Percentiles rank a stretch among this genome's conserved stretches.
phyloP scores from a whole-genome alignment of 2,113 vertebrate genomes.

The Rhegmatorhina hoffmannsi region DNA sequence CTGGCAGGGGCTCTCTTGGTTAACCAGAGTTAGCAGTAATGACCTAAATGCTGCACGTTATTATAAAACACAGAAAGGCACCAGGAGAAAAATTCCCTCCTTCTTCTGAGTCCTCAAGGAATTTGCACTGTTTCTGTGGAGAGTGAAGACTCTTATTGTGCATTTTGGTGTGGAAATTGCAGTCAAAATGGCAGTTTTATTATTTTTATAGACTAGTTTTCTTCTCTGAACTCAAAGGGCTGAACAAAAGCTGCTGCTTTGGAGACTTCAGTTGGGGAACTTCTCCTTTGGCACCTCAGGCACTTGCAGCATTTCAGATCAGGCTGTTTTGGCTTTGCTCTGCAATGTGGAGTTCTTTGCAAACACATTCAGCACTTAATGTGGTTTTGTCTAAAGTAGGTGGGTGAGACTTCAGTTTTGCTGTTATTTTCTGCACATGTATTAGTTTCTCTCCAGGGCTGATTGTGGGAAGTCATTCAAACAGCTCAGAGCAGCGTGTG shows the following conservation, averaged over 20 bases:
- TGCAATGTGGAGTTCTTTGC: neutral
- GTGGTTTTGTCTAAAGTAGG: neutral
- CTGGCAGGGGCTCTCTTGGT: neutral
- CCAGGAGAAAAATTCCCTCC: neutral
- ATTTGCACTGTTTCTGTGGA: neutral
- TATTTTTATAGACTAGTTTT: neutral
- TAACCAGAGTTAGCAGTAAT: neutral
- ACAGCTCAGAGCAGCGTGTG: accelerated
- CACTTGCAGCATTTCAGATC: neutral
- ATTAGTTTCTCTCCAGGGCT: neutral
- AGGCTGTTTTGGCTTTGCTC: neutral
- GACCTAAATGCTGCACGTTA: neutral
- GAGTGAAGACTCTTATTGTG: neutral
- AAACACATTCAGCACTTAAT: neutral
- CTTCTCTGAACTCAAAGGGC: neutral
- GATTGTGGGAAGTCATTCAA: neutral
- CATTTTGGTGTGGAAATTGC: neutral
- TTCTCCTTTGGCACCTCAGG: neutral
- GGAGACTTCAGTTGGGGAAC: neutral
- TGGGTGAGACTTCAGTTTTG: neutral
- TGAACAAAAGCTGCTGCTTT: neutral
- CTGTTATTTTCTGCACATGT: neutral
- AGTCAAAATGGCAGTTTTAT: neutral
- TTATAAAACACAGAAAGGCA: neutral
- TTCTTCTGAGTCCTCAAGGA: neutral